These are phyloP conservation scores for Agrotis clavis DNA, from an alignment of 2,888 invertebrate genomes.

Conservation along the genomic window DNA sequence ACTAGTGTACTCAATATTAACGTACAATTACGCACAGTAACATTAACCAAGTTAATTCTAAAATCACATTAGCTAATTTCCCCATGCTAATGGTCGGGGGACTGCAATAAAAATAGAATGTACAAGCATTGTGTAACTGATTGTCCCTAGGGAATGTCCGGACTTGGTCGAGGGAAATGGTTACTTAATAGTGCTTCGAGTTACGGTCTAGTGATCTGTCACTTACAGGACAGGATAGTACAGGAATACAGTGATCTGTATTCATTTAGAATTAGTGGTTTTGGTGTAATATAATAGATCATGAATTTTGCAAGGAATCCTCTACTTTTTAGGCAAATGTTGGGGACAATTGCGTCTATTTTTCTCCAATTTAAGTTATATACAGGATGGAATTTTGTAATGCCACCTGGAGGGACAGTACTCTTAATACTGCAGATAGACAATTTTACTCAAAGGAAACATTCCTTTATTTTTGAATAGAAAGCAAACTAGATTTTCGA, in stretches of 20 bases:
- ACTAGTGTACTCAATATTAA: constrained; percentile 2
- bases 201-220: constrained; percentile 53
- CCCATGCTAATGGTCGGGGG: constrained; percentile 33
- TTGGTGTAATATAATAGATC: not conserved
- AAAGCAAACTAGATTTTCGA: no score
- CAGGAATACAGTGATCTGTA: constrained; percentile 36
- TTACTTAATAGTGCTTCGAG: constrained; percentile 52
- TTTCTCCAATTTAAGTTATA: no score
- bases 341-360: no score
- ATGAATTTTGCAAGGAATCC: not conserved
- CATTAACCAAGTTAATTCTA: constrained; percentile 17
- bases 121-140: constrained; percentile 48
- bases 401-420: no score
- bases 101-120: constrained; percentile 53
- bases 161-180: constrained; percentile 48
- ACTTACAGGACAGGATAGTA: constrained; percentile 42
- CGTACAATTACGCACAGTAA: not conserved
- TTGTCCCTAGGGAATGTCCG: constrained; percentile 42
- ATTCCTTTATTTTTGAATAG: no score
- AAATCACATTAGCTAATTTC: constrained; percentile 52
- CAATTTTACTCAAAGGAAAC: no score
- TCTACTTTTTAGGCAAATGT: no score
- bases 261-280: constrained; percentile 27
- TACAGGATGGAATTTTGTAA: no score
- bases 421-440: no score